A percentile compares a stretch with the other conserved stretches of the same genome.
These are phyloP conservation scores for Cheilosia vernalis DNA, from an alignment of 2,888 invertebrate species.

Conservation along the genomic window DNA sequence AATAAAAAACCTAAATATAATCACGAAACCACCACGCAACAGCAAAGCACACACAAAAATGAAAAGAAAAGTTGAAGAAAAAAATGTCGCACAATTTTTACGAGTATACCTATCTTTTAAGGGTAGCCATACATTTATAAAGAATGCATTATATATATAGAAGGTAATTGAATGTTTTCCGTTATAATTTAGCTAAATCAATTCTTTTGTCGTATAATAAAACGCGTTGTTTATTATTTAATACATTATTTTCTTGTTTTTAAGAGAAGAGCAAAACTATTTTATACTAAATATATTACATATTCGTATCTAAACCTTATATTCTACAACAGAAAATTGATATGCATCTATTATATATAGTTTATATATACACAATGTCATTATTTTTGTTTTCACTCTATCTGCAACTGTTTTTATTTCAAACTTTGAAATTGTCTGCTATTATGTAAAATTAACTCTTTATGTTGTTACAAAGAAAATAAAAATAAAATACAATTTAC, in stretches of 20 bases:
- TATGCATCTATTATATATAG: slow-evolving; percentile 17
- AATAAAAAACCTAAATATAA: slow-evolving; percentile 7
- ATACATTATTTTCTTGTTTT: slow-evolving; percentile 66
- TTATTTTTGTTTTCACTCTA: not conserved
- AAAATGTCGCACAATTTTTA: slow-evolving; percentile 68
- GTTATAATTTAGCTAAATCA: slow-evolving; percentile 60
- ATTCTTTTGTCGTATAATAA: slow-evolving; percentile 27
- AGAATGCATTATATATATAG: slow-evolving; percentile 55
- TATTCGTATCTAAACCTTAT: slow-evolving; percentile 38
- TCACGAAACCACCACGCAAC: slow-evolving; percentile 33
- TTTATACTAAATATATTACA: slow-evolving; percentile 50
- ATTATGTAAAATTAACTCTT: slow-evolving; percentile 33
- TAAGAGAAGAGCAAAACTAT: slow-evolving; percentile 66
- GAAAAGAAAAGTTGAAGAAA: slow-evolving; percentile 9
- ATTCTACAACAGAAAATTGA: slow-evolving; percentile 13
- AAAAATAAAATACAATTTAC: not conserved
- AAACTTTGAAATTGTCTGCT: not conserved
- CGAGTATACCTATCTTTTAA: slow-evolving; percentile 56
- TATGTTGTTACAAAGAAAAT: slow-evolving; percentile 41
- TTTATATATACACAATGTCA: slow-evolving; percentile 25
- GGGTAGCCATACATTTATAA: slow-evolving; percentile 60
- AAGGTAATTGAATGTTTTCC: slow-evolving; percentile 43
- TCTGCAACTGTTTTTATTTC: not conserved
- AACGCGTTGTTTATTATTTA: slow-evolving; percentile 3
- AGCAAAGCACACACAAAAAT: slow-evolving; percentile 40